phyloP scores from a whole-genome alignment of 1,140 invertebrate species.

The Drosophila parvula region DNA sequence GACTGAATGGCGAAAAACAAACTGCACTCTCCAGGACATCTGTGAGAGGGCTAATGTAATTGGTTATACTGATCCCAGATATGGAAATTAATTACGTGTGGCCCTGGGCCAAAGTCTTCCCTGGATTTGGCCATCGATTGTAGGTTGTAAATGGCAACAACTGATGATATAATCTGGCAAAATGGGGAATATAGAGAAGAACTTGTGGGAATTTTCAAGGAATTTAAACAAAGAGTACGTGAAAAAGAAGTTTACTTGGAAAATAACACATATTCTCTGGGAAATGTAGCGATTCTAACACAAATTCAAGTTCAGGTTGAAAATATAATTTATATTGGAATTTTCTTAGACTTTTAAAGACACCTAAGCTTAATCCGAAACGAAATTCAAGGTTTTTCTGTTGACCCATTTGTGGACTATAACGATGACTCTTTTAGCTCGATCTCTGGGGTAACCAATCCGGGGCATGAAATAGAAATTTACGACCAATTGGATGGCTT shows the following conservation, averaged over 20 bases:
- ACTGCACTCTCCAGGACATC: not conserved
- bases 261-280: too few relatives aligned
- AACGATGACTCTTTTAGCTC: not conserved
- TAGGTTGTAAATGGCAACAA: not conserved
- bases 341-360: not conserved
- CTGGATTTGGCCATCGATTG: not conserved
- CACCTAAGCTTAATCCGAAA: too few relatives aligned
- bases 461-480: constrained; percentile 24
- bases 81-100: constrained; percentile 29
- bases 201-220: too few relatives aligned
- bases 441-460: not conserved
- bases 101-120: too few relatives aligned
- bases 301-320: not conserved
- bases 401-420: not conserved
- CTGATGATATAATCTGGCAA: not conserved
- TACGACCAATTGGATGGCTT: constrained; percentile 41
- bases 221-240: too few relatives aligned
- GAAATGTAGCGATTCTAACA: too few relatives aligned
- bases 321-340: not conserved
- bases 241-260: too few relatives aligned
- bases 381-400: not conserved
- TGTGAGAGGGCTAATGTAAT: constrained; percentile 24
- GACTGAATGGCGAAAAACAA: constrained; percentile 1
- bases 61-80: not conserved
- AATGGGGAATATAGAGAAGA: not conserved